Percentiles rank a stretch among this genome's conserved stretches.
Conservation (phyloP, 1,140 invertebrate genomes). For the Aradophagus sp. region DNA sequence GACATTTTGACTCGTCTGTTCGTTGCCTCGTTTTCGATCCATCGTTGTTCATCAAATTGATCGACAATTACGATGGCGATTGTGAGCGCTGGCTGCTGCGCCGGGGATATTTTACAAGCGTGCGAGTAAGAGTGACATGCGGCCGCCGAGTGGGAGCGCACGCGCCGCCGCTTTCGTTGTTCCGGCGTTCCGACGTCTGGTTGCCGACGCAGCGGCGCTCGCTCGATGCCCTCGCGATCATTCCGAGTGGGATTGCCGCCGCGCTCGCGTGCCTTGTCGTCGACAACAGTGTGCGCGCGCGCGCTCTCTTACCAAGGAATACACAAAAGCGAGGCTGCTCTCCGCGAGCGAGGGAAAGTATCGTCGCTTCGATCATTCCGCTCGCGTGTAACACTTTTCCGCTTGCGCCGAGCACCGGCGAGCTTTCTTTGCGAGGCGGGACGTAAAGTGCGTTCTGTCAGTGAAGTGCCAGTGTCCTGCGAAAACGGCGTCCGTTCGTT, state of each 20-base stretch:
- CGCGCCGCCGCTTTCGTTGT: constrained; percentile 53
- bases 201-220: constrained; percentile 45
- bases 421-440: too few species aligned
- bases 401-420: too few species aligned
- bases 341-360: too few species aligned
- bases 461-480: constrained; percentile 27
- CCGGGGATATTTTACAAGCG: constrained; percentile 43
- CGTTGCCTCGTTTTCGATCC: too few species aligned
- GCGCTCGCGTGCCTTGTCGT: constrained; percentile 53
- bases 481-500: constrained; percentile 12
- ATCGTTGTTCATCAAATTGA: constrained; percentile 11
- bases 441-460: constrained; percentile 8
- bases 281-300: constrained; percentile 30
- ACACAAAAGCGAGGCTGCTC: too few species aligned
- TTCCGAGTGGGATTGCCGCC: constrained; percentile 68
- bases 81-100: constrained; percentile 35
- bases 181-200: constrained; percentile 47
- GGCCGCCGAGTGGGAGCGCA: constrained; percentile 52
- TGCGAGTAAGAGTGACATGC: constrained; percentile 52
- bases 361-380: background rate
- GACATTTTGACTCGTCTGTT: too few species aligned
- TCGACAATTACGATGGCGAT: constrained; percentile 34
- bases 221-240: constrained; percentile 61
- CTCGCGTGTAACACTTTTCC: constrained; percentile 11
- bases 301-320: background rate